Evolutionary conservation across 2,888 invertebrate genomes (phyloP).

Genomic region (Quadroppia sp.): DNA sequence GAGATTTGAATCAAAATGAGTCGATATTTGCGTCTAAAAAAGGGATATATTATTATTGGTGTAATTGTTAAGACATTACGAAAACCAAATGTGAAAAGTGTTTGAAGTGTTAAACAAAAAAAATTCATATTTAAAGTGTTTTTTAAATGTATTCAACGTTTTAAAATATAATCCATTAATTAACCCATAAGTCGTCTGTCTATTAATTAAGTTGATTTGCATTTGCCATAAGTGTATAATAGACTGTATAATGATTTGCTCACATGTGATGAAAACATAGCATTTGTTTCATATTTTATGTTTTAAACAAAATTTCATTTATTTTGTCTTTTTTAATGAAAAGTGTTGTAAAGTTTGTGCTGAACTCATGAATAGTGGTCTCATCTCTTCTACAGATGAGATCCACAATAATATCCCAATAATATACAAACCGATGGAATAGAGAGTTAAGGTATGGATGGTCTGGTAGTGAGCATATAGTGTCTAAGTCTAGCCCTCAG

Average conservation of each 20-base stretch:
- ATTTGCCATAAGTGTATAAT: background rate
- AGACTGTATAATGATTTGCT: constrained; percentile 8
- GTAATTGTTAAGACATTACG: background rate
- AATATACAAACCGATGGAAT: background rate
- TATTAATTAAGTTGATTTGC: constrained; percentile 1
- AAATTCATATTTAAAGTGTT: background rate
- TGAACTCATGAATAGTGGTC: constrained; percentile 4
- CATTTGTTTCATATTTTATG: background rate
- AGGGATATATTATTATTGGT: constrained; percentile 23
- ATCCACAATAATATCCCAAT: background rate
- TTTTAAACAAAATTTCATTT: background rate
- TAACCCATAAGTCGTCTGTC: constrained; percentile 9
- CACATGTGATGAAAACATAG: background rate
- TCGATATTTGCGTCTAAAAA: background rate
- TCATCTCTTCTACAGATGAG: constrained; percentile 23
- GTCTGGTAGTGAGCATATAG: background rate
- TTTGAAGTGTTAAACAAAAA: background rate
- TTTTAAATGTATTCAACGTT: background rate
- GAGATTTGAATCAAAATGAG: no score
- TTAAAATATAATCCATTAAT: background rate
- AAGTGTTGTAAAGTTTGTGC: background rate
- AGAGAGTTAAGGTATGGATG: background rate
- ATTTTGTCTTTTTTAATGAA: background rate
- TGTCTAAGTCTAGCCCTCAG: no score
- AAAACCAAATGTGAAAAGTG: background rate